phyloP scores from a whole-genome alignment of 2,888 invertebrate species.

The Chesias legatella region DNA sequence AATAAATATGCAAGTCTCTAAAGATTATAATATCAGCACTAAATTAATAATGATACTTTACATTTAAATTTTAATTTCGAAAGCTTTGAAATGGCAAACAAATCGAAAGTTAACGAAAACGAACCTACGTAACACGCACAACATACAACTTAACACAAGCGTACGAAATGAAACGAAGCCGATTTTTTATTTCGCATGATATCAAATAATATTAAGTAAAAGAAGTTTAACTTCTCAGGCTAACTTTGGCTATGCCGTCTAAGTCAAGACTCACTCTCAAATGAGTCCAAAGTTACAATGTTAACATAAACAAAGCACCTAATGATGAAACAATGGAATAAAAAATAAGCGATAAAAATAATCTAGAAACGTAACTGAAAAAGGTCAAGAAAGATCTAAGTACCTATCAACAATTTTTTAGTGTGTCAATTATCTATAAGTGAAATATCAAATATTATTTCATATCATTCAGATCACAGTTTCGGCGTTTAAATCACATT shows the following conservation, averaged over 20 bases:
- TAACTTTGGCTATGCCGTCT: slow-evolving; percentile 78
- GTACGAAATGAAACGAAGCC: slow-evolving; percentile 31
- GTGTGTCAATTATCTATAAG: slow-evolving; percentile 75
- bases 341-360: slow-evolving; percentile 51
- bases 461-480: slow-evolving; percentile 82
- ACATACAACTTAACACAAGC: slow-evolving; percentile 32
- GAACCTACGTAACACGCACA: slow-evolving; percentile 27
- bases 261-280: slow-evolving; percentile 47
- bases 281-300: slow-evolving; percentile 55
- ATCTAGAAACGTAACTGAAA: slow-evolving; percentile 32
- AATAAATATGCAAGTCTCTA: slow-evolving; percentile 71
- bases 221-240: slow-evolving; percentile 70
- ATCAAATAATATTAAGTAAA: slow-evolving; percentile 42
- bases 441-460: slow-evolving; percentile 80
- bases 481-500: slow-evolving; percentile 81
- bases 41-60: slow-evolving; percentile 63
- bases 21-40: slow-evolving; percentile 61
- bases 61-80: slow-evolving; percentile 43
- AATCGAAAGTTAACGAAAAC: slow-evolving; percentile 29
- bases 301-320: slow-evolving; percentile 74
- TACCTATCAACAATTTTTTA: slow-evolving; percentile 60
- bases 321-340: slow-evolving; percentile 47
- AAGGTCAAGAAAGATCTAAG: slow-evolving; percentile 50
- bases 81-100: slow-evolving; percentile 53
- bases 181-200: slow-evolving; percentile 30